phyloP scores from a whole-genome alignment of 1,140 invertebrate genomes.

The Nymphalis io region DNA sequence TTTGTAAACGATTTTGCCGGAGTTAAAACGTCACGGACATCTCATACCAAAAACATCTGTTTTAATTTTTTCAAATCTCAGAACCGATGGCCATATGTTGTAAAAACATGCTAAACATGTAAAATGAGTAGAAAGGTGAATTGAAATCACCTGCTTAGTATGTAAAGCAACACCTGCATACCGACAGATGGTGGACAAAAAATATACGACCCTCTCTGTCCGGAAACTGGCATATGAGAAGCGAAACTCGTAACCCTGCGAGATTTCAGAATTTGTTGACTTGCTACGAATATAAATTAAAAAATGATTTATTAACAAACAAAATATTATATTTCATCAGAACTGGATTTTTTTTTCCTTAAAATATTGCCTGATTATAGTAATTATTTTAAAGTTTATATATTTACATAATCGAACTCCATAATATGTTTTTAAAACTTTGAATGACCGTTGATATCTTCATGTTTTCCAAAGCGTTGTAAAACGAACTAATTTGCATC shows the following conservation, averaged over 20 bases:
- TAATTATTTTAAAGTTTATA: no score
- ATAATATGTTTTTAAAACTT: no score
- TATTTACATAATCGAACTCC: no score
- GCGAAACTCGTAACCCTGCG: constrained; percentile 36
- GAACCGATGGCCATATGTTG: constrained; percentile 2
- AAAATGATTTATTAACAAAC: not conserved
- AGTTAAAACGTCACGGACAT: not conserved
- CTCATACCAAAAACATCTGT: not conserved
- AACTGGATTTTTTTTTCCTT: no score
- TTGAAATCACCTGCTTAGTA: constrained; percentile 75
- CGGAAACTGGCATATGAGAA: constrained; percentile 49
- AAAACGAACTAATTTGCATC: constrained; percentile 9
- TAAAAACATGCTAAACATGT: constrained; percentile 16
- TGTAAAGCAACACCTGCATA: constrained; percentile 70
- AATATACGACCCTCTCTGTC: constrained; percentile 50
- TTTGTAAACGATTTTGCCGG: not conserved
- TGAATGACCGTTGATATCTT: not conserved
- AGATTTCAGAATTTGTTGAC: constrained; percentile 24
- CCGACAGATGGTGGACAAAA: constrained; percentile 71
- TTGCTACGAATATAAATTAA: not conserved
- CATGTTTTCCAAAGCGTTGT: constrained; percentile 4
- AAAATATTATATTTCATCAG: not conserved
- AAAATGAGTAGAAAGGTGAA: constrained; percentile 53
- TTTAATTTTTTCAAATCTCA: not conserved
- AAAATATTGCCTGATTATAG: no score